Base-by-base conservation (phyloP, 2,888 invertebrate genomes). In the Dryadula phaetusa region DNA sequence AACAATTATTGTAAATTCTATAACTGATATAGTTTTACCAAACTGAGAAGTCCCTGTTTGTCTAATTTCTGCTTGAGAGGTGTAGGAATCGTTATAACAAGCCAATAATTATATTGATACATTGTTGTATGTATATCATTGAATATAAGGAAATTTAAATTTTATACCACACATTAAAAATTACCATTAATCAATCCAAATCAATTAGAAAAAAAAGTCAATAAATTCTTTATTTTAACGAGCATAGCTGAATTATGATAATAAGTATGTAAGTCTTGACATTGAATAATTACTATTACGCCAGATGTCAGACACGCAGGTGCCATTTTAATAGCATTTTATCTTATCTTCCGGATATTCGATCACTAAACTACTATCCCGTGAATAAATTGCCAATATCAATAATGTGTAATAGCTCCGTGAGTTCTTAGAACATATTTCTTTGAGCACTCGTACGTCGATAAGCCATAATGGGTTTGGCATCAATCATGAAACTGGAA, bases 401-500 rank as follows among this genome's bases (percentile, higher is more conserved):
- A 58, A 58, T 64, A 64, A 64, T 52, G 58, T 42, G 28, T 64
- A 40, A 64, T 58, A 22, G 58, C 40, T 22, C 47, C 56, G 47
- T 64, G 58, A 58, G 46, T 49, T 44, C 40, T 28, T 18, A 58
- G 40, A 56, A 37, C 54, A 56, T 64, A 56, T 49, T 49, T 46
- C 64, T 44, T 14, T 42, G 10, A 12, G n/a, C 25, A 28, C 28
- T 16, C 20, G 47, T n/a, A 49, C 49, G 28, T 42, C 56, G 64
- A 58, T 64, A 60, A 64, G 64, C 58, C 42, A 2, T 64, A 58
- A 58, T 58, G 58, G 64, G 28, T 28, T 47, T 28, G 53, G 46
- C 69, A 69, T 69, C 66, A 69, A 69, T 69, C 69, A 69, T 60
- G 25, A 32, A 47, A 58, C 40, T 64, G 40, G 64, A 64, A 49